These are phyloP conservation scores for Pyrocoelia pectoralis DNA, from an alignment of 2,888 invertebrate species.

Conservation along the genomic window DNA sequence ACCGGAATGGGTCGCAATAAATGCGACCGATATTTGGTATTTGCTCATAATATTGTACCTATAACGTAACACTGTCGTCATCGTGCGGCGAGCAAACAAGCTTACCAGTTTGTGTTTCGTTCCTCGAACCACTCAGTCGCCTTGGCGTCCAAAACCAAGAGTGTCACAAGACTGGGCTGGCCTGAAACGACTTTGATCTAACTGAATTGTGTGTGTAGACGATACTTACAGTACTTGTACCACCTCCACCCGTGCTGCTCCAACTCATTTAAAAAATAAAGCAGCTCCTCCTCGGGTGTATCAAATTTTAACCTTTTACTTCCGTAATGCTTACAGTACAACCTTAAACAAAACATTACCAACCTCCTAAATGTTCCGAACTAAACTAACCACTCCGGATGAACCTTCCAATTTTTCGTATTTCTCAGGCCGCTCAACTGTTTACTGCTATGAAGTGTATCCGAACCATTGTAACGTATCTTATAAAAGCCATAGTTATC, in stretches of 20 bases:
- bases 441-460: slow-evolving; percentile 60
- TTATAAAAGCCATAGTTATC: slow-evolving; percentile 78
- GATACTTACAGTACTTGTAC: slow-evolving; percentile 25
- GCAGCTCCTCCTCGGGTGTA: slow-evolving; percentile 74
- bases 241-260: slow-evolving; percentile 57
- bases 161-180: slow-evolving; percentile 36
- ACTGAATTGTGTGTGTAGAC: too few species aligned
- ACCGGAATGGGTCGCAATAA: slow-evolving; percentile 89
- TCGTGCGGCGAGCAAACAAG: too few species aligned
- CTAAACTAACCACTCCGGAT: slow-evolving; percentile 79
- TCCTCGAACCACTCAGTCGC: slow-evolving; percentile 52
- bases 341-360: slow-evolving; percentile 21
- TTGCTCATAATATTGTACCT: slow-evolving; percentile 81
- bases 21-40: slow-evolving; percentile 80
- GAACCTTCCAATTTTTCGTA: slow-evolving; percentile 77
- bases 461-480: slow-evolving; percentile 63
- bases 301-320: slow-evolving; percentile 58
- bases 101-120: slow-evolving; percentile 2
- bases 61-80: too few species aligned
- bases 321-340: slow-evolving; percentile 38
- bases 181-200: slow-evolving; percentile 20
- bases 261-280: slow-evolving; percentile 77
- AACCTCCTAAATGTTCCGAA: neutral
- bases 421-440: slow-evolving; percentile 65
- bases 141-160: slow-evolving; percentile 51